Base-by-base conservation (phyloP, 2,113 vertebrate genomes). In the Gallinago paraguaiae region DNA sequence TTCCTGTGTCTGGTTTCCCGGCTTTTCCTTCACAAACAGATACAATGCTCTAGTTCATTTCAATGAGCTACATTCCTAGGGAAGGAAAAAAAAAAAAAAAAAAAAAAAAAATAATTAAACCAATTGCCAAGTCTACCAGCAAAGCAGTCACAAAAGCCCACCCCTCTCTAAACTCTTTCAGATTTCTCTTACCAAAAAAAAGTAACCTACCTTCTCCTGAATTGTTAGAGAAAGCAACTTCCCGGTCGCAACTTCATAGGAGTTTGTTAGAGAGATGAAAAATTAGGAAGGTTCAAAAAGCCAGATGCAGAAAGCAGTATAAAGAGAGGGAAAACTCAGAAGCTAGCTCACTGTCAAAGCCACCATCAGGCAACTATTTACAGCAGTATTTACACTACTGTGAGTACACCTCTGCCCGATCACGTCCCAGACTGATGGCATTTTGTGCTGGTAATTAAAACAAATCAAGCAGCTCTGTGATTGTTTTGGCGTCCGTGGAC, bases 401-500 rank as follows among this genome's bases (percentile, higher is more conserved):
- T 97, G 98, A 98, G 97, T 98, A 98, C 98, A 98, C 98, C 99
- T 99, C 98, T 99, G 99, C 98, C 98, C 98, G 98, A 98, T 99
- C 99, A 98, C 98, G 98, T 99, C 99, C 98, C 98, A 98, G 98
- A 99, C 98, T 99, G 98, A 98, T 98, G 99, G 98, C 98, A 99
- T 99, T 99, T 99, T 99, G 98, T 98, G 98, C 98, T 98, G 98
- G 98, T 99, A 99, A 99, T 99, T 99, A 99, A 99, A 99, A 99
- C 98, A 99, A 99, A 99, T 99, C 99, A 99, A 99, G 98, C 98
- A 99, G 98, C 99, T 99, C 98, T 98, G 98, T 99, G 99, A 99
- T 99, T 99, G 99, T 99, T 99, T 99, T 99, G 99, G 99, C 99
- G 98, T 99, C 98, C 98, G 98, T 98, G 98, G 98, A 99, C 98